Percentiles rank a stretch among this genome's conserved stretches.
Evolutionary conservation across 2,888 invertebrate genomes (phyloP).

Genomic region (Caenorhabditis sp.): DNA sequence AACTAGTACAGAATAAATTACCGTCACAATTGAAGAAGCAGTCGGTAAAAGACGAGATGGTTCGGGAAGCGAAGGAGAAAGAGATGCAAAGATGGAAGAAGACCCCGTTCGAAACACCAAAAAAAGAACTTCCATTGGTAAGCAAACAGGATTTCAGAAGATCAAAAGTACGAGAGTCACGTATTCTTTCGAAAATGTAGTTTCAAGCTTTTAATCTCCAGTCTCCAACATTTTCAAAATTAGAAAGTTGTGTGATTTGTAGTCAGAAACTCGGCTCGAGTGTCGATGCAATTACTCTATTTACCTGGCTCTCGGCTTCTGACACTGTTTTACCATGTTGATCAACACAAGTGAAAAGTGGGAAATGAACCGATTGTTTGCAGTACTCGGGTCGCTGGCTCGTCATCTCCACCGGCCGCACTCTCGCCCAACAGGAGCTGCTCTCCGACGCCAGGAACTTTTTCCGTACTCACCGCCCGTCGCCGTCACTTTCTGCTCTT

Average conservation of each 20-base stretch:
- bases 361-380: slow-evolving; percentile 29
- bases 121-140: slow-evolving; percentile 40
- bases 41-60: not conserved
- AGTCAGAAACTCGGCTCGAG: not conserved
- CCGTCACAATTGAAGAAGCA: not conserved
- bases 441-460: slow-evolving; percentile 32
- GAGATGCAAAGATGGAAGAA: slow-evolving; percentile 19
- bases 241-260: not conserved
- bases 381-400: slow-evolving; percentile 57
- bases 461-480: slow-evolving; percentile 7
- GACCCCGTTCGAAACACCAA: slow-evolving; percentile 40
- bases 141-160: not conserved
- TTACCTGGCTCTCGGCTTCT: not conserved
- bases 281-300: slow-evolving; percentile 1
- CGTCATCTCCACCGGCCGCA: slow-evolving; percentile 49
- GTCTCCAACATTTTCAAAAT: not conserved
- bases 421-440: slow-evolving; percentile 41
- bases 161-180: not conserved
- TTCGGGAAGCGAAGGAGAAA: slow-evolving; percentile 29
- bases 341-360: slow-evolving; percentile 8
- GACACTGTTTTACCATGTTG: slow-evolving; percentile 3
- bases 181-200: too few species aligned
- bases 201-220: not conserved
- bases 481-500: not conserved
- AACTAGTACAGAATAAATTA: not conserved